A percentile compares a stretch with the other conserved stretches of the same genome.
Evolutionary conservation across 1,140 invertebrate genomes (phyloP).

Genomic region (Trinorchestia longiramus): DNA sequence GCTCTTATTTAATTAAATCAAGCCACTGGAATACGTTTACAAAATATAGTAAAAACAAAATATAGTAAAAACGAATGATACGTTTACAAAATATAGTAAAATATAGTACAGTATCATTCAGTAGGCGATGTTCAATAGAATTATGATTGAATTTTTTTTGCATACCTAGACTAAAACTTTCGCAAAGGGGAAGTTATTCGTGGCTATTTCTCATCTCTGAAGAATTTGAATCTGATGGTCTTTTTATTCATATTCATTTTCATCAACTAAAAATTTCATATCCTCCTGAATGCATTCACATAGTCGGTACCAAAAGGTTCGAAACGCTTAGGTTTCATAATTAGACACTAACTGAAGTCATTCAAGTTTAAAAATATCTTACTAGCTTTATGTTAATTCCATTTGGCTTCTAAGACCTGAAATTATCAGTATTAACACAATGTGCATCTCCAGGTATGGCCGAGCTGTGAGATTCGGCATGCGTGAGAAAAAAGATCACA

Average conservation of each 20-base stretch:
- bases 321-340: background rate
- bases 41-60: too few species aligned
- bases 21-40: too few species aligned
- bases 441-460: background rate
- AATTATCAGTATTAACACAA: background rate
- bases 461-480: background rate
- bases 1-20: too few species aligned
- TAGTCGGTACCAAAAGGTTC: background rate
- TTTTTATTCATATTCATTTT: background rate
- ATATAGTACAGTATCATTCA: too few species aligned
- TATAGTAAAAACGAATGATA: too few species aligned
- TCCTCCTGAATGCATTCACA: background rate
- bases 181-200: background rate
- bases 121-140: too few species aligned
- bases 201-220: background rate
- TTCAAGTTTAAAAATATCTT: too few species aligned
- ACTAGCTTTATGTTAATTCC: background rate
- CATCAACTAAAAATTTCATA: background rate
- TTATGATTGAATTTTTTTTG: too few species aligned
- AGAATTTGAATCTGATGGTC: background rate
- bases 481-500: conserved; percentile 26
- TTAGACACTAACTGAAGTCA: background rate
- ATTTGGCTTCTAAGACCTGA: background rate
- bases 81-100: too few species aligned
- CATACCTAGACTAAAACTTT: too few species aligned